Evolutionary conservation across 2,888 invertebrate species (phyloP).

Genomic region (Drosophila flavopinicola): DNA sequence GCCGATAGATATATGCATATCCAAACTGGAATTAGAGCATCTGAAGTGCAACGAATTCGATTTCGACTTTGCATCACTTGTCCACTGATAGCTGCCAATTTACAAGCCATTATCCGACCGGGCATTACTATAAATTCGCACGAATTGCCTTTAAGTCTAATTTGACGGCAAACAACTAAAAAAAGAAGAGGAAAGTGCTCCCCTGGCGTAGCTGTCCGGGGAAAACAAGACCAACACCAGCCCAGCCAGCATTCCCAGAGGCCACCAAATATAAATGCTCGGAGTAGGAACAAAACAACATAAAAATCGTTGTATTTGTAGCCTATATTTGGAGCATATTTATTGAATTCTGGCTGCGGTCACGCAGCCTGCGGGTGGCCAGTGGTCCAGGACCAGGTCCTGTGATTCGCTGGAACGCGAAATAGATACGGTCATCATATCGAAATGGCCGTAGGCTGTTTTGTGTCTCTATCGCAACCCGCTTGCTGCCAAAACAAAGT

Average conservation of each 20-base stretch:
- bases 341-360: conserved; percentile 67
- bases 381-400: too few species aligned
- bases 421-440: conserved; percentile 42
- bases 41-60: conserved; percentile 19
- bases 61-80: conserved; percentile 1
- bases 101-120: neutral
- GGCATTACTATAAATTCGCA: conserved; percentile 23
- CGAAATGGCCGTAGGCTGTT: neutral
- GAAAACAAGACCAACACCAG: conserved; percentile 25
- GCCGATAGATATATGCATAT: conserved; percentile 54
- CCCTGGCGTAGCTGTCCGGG: conserved; percentile 48
- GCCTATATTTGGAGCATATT: conserved; percentile 61
- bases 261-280: conserved; percentile 35
- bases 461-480: conserved; percentile 28
- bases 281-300: conserved; percentile 11
- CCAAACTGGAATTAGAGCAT: conserved; percentile 3
- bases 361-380: conserved; percentile 44
- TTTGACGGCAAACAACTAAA: conserved; percentile 55
- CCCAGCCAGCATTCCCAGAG: conserved; percentile 6
- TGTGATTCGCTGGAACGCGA: conserved; percentile 15
- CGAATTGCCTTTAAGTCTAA: conserved; percentile 52
- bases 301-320: conserved; percentile 33
- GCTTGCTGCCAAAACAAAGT: conserved; percentile 31
- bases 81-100: conserved; percentile 15
- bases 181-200: conserved; percentile 43